Evolutionary conservation across 1,140 invertebrate genomes (phyloP), one percentile per base, ranked within the genome.

Genomic region (Tyrophagus putrescentiae): DNA sequence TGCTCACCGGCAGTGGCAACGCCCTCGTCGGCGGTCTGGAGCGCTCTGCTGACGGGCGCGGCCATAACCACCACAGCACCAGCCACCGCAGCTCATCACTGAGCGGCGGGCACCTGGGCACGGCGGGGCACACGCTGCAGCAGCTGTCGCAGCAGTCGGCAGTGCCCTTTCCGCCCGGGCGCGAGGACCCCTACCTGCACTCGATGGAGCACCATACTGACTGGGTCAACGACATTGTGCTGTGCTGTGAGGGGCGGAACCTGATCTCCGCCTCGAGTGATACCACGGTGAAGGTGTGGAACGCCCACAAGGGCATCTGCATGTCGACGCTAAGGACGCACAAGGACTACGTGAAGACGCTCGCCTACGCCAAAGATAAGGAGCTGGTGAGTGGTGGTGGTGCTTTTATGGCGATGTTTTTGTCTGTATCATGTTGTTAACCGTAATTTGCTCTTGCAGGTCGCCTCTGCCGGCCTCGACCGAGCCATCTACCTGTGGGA

Each of bases 221-320:
- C 73, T 99, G 95, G 95, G 92, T 98, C 13, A 98, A 98, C 75
- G 95, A 98, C 75, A 94, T 98, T 72, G 85, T 98, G 9, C 76
- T 98, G 1, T 98, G 94, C 71, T 96, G 93, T 75, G 85, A 85
- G 65, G 93, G 93, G 31, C 85, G 89, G 74, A 93, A 96, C 75
- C 79, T 99, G 65, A 97, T 99, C 70, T 98, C 94, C 59, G 95
- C 94, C 3, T 97, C 93, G 69, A 95, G 90, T 65, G 96, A 99
- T 72, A 98, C 94, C 39, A 99, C 95, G 34, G 92, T 99, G 0
- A 99, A 99, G 78, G 89, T 99, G 54, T 99, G 95, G 96, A 98
- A 98, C 76, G 91, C 93, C 16, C 90, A 95, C 64, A 98, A 98
- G 80, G 94, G 93, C n/a, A 96, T 96, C 70, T 96, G 92, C 71